These are phyloP conservation scores for Perognathus longimembris DNA, from an alignment of 2,113 vertebrate genomes.

Conservation along the genomic window DNA sequence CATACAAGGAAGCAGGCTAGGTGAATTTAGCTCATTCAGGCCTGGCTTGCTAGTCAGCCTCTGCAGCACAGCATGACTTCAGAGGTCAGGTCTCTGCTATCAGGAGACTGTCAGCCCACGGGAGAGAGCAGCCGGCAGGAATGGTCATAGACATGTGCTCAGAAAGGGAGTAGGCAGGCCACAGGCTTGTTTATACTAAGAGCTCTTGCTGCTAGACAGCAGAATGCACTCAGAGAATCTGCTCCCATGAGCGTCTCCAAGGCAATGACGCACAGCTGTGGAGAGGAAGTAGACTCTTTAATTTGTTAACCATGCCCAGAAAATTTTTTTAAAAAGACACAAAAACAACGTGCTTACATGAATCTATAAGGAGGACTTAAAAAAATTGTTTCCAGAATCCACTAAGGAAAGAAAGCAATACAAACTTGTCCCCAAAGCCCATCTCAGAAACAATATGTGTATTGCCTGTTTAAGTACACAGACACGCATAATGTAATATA, in stretches of 20 bases:
- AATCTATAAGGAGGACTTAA: conserved; percentile 63
- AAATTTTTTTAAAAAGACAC: too few relatives aligned
- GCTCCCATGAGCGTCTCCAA: conserved; percentile 76
- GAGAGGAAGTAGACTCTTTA: conserved; percentile 81
- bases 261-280: conserved; percentile 77
- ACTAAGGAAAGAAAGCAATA: conserved; percentile 52
- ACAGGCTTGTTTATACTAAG: conserved; percentile 76
- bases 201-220: conserved; percentile 77
- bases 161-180: background rate
- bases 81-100: conserved; percentile 70
- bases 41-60: background rate
- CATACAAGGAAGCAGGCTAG: background rate
- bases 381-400: conserved; percentile 59
- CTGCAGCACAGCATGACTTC: conserved; percentile 74
- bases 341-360: conserved; percentile 62
- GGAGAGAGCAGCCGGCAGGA: background rate
- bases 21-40: conserved; percentile 22
- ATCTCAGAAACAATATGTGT: background rate
- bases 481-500: too few relatives aligned
- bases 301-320: conserved; percentile 80
- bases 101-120: conserved; percentile 49
- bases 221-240: conserved; percentile 68
- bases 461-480: too few relatives aligned
- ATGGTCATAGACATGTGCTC: conserved; percentile 74
- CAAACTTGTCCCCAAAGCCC: background rate